Percentiles rank a stretch among this genome's conserved stretches.
Conservation (phyloP, 2,113 vertebrate genomes). For the Leucoraja erinaceus region DNA sequence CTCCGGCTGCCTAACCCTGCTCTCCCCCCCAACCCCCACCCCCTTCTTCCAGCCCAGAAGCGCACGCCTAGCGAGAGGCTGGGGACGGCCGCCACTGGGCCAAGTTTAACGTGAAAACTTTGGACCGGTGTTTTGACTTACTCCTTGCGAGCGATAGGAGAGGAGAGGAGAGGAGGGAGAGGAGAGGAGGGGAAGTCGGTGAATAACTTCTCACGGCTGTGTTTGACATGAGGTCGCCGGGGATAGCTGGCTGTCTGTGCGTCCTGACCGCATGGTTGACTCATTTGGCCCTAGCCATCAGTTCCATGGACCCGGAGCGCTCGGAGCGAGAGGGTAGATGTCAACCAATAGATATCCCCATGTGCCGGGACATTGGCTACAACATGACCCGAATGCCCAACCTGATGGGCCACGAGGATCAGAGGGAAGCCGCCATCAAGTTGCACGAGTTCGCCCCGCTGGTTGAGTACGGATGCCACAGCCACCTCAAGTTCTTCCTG, state of each 20-base stretch:
- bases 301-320: conserved; percentile 81
- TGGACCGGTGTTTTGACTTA: not conserved
- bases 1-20: not conserved
- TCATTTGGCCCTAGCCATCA: conserved; percentile 62
- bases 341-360: conserved; percentile 85
- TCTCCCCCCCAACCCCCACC: not conserved
- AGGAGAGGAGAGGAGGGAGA: conserved; percentile 31
- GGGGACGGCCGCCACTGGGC: conserved; percentile 36
- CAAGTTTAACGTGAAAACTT: not conserved
- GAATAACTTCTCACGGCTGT: conserved; percentile 15
- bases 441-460: conserved; percentile 84
- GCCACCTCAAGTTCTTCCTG: conserved; percentile 89
- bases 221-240: not conserved
- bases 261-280: conserved; percentile 41
- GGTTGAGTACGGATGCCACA: conserved; percentile 80
- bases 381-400: conserved; percentile 93
- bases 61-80: conserved; percentile 33
- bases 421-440: conserved; percentile 78
- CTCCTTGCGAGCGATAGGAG: not conserved
- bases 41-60: conserved; percentile 1
- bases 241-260: conserved; percentile 46
- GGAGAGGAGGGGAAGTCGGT: conserved; percentile 22
- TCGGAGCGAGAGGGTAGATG: conserved; percentile 75
- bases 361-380: conserved; percentile 95
- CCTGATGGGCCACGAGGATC: conserved; percentile 80